Conservation (phyloP, 2,888 invertebrate species). For the Caenorhabditis uteleia region DNA sequence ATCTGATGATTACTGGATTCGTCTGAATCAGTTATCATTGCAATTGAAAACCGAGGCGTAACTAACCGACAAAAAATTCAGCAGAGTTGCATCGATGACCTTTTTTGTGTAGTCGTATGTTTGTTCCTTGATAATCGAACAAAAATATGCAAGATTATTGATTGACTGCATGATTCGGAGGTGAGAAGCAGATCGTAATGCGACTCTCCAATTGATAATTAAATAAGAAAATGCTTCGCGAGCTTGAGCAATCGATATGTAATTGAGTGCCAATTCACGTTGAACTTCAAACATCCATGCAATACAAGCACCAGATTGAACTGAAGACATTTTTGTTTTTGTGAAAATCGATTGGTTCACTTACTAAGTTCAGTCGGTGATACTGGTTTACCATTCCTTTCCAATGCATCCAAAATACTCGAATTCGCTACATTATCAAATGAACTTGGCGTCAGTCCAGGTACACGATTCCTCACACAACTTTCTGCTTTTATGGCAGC, state of each 20-base stretch:
- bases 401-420: constrained; percentile 9
- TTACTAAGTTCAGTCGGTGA: constrained; percentile 18
- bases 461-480: constrained; percentile 15
- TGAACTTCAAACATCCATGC: constrained; percentile 35
- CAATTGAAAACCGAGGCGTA: background rate
- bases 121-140: constrained; percentile 9
- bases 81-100: constrained; percentile 8
- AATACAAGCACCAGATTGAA: constrained; percentile 15
- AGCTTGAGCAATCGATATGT: constrained; percentile 16
- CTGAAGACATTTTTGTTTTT: constrained; percentile 4
- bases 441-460: constrained; percentile 14
- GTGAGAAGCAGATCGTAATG: constrained; percentile 12
- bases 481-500: constrained; percentile 11
- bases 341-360: background rate
- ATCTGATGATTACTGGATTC: constrained; percentile 16
- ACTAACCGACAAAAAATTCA: constrained; percentile 14
- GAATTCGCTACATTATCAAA: constrained; percentile 18
- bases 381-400: background rate
- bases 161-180: constrained; percentile 22
- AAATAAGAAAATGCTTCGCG: constrained; percentile 23
- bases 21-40: background rate
- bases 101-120: constrained; percentile 8
- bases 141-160: constrained; percentile 17
- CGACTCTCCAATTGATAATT: constrained; percentile 19
- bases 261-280: constrained; percentile 13